Conservation (phyloP, 2,113 vertebrate species). For the Piprites chloris region DNA sequence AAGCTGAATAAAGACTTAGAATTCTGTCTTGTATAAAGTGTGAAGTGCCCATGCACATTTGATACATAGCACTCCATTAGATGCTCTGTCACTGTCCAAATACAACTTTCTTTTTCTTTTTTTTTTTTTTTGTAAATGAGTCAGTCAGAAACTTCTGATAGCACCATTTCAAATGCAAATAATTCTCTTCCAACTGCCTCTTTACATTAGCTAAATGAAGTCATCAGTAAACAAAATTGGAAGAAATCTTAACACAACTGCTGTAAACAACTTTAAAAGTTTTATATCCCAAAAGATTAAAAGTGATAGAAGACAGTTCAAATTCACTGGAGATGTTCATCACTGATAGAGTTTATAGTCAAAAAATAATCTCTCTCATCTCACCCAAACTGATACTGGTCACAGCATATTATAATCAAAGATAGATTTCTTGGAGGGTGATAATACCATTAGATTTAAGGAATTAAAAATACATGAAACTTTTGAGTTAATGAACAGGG, state of each 20-base stretch:
- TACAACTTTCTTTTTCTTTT: conserved; percentile 64
- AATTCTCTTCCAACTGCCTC: conserved; percentile 84
- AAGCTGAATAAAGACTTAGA: not conserved
- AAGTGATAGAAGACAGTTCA: conserved; percentile 66
- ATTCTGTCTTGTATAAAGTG: not conserved
- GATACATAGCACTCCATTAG: not conserved
- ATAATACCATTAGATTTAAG: conserved; percentile 85
- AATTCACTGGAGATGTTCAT: conserved; percentile 63
- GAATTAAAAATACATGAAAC: conserved; percentile 90
- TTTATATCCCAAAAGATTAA: conserved; percentile 76
- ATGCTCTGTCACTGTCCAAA: conserved; percentile 69
- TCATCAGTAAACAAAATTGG: conserved; percentile 85
- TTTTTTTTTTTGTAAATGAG: conserved; percentile 58
- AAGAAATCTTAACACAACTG: conserved; percentile 81
- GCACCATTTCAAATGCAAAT: conserved; percentile 82
- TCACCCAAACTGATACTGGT: conserved; percentile 71
- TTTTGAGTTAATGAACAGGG: conserved; percentile 90
- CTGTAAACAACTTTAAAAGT: conserved; percentile 82
- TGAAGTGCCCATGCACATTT: not conserved
- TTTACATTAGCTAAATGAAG: conserved; percentile 86
- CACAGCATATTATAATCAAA: conserved; percentile 82
- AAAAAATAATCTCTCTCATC: conserved; percentile 67
- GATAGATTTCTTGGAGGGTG: conserved; percentile 82
- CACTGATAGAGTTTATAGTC: conserved; percentile 66
- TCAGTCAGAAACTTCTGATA: conserved; percentile 77